Conservation (phyloP, 2,797 vertebrate genomes). For the Spheniscus humboldti region DNA sequence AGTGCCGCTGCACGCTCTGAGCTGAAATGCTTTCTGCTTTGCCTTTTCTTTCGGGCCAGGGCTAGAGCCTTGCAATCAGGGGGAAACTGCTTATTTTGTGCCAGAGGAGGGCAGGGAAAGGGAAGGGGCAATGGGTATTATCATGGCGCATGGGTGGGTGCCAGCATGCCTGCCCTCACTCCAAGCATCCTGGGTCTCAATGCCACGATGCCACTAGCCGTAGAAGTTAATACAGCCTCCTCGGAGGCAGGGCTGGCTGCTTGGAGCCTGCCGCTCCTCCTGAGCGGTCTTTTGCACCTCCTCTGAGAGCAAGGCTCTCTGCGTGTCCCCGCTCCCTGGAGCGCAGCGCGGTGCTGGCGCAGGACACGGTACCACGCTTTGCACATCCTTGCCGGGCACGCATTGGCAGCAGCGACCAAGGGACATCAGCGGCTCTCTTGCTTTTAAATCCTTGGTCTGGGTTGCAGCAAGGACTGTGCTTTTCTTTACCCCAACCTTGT, state of each 20-base stretch:
- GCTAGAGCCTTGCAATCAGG: fast-evolving
- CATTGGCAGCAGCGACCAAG: fast-evolving
- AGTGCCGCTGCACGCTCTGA: fast-evolving
- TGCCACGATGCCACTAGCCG: fast-evolving
- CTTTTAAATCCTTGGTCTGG: not conserved
- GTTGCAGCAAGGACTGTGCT: not conserved
- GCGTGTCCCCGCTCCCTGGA: fast-evolving
- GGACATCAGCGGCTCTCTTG: not conserved
- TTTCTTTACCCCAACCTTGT: not conserved
- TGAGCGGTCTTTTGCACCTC: not conserved
- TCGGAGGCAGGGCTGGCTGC: not conserved
- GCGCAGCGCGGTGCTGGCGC: fast-evolving
- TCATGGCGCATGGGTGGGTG: not conserved
- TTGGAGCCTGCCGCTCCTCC: not conserved
- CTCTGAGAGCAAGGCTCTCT: not conserved
- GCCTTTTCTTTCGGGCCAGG: not conserved
- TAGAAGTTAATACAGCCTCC: not conserved
- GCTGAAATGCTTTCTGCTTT: not conserved
- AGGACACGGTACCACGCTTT: not conserved
- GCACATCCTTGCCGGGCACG: not conserved
- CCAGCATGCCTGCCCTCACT: fast-evolving
- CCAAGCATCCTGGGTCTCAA: not conserved
- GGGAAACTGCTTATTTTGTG: fast-evolving
- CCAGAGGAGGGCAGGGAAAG: not conserved
- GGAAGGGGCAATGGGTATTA: not conserved